Evolutionary conservation across 2,888 invertebrate species (phyloP).

Genomic region (Suillia variegata): DNA sequence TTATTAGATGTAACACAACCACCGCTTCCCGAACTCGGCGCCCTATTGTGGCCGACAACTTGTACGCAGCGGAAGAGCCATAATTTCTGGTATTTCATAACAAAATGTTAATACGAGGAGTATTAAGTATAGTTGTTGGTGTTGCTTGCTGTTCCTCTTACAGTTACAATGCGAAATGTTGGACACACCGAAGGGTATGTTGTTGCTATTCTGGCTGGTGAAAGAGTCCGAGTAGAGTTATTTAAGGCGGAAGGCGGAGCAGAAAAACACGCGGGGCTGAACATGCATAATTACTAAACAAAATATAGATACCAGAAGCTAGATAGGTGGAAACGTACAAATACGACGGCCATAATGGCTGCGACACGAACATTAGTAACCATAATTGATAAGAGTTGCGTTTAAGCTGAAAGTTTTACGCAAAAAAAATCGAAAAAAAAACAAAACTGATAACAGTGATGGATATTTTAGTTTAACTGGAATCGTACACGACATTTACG

Average conservation of each 20-base stretch:
- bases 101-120: too few species aligned
- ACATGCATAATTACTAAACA: conserved; percentile 9
- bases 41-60: neutral
- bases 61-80: neutral
- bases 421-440: neutral
- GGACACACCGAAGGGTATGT: conserved; percentile 4
- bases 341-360: conserved; percentile 11
- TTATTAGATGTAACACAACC: too few species aligned
- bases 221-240: neutral
- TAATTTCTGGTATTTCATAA: neutral
- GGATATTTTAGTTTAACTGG: neutral
- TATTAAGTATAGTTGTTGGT: too few species aligned
- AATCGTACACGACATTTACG: neutral
- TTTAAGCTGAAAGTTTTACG: neutral
- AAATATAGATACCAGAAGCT: neutral
- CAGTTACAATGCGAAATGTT: conserved; percentile 3
- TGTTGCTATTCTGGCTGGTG: too few species aligned
- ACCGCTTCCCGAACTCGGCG: too few species aligned
- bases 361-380: conserved; percentile 10
- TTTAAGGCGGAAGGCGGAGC: neutral
- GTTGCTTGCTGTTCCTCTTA: neutral
- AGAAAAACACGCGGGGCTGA: conserved; percentile 1
- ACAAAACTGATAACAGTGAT: neutral
- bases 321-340: neutral
- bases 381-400: conserved; percentile 1